These are phyloP conservation scores for Australoheros facetus DNA, from an alignment of 2,797 vertebrate species.

Conservation along the genomic window DNA sequence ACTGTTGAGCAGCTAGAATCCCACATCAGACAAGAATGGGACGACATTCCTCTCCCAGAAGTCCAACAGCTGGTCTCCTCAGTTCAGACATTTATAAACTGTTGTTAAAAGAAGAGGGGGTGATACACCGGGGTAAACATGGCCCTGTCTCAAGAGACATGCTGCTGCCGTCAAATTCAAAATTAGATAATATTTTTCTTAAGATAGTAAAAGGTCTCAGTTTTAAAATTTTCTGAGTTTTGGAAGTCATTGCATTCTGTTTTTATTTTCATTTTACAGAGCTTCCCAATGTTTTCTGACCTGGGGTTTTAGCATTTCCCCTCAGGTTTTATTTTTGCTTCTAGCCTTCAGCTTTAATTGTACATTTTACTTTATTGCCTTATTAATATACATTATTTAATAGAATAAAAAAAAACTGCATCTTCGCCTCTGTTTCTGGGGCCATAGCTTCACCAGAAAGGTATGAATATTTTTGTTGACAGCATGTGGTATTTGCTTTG, in stretches of 20 bases:
- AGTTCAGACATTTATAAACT: not conserved
- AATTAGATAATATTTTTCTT: no score
- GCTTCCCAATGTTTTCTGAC: not conserved
- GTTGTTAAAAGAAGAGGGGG: not conserved
- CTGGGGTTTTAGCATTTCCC: no score
- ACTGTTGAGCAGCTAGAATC: not conserved
- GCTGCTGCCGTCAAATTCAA: no score
- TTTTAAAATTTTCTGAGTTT: no score
- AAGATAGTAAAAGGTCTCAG: no score
- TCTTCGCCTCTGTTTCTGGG: slow-evolving; percentile 7
- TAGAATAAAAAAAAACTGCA: not conserved
- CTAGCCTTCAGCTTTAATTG: not conserved
- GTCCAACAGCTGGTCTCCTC: not conserved
- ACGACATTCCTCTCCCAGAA: not conserved
- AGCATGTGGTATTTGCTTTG: slow-evolving; percentile 65
- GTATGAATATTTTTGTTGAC: slow-evolving; percentile 35
- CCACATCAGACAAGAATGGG: not conserved
- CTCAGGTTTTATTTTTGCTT: not conserved
- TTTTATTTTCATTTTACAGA: not conserved
- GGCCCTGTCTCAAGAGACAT: rapidly evolving
- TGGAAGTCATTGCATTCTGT: not conserved
- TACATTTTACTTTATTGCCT: not conserved
- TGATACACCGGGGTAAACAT: not conserved
- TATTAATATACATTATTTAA: not conserved
- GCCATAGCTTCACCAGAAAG: slow-evolving; percentile 5